Percentiles rank a stretch among this genome's conserved stretches.
phyloP scores from a whole-genome alignment of 1,140 invertebrate genomes.

The Harpegnathos saltator region DNA sequence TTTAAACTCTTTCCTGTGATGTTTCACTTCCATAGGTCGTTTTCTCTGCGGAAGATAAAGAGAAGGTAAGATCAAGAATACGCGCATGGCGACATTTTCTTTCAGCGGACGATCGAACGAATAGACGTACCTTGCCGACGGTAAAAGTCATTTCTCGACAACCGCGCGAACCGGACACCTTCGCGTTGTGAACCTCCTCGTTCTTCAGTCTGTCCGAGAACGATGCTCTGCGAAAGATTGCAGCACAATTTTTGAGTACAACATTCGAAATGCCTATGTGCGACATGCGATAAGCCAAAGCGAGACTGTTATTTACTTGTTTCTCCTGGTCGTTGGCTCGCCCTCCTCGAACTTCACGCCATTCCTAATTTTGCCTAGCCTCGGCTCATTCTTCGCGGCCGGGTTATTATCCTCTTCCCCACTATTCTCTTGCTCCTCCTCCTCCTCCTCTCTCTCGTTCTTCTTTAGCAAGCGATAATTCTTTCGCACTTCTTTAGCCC shows the following conservation, averaged over 20 bases:
- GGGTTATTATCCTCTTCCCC: slow-evolving; percentile 74
- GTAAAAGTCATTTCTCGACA: slow-evolving; percentile 93
- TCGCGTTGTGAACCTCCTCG: slow-evolving; percentile 86
- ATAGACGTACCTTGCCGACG: slow-evolving; percentile 86
- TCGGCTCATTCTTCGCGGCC: slow-evolving; percentile 81
- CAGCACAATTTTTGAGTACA: slow-evolving; percentile 41
- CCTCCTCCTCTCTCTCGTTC: slow-evolving; percentile 84
- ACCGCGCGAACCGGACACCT: slow-evolving; percentile 88
- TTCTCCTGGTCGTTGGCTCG: slow-evolving; percentile 84
- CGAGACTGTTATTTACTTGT: slow-evolving; percentile 82
- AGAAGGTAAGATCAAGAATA: slow-evolving; percentile 19
- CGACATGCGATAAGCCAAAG: neutral
- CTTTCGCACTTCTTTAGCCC: slow-evolving; percentile 92
- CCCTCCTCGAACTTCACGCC: slow-evolving; percentile 88
- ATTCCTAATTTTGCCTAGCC: slow-evolving; percentile 89
- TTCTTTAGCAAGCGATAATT: slow-evolving; percentile 88
- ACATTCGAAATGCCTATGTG: neutral
- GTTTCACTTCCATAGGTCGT: slow-evolving; percentile 80
- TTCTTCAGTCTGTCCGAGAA: slow-evolving; percentile 90
- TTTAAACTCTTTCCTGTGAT: slow-evolving; percentile 91
- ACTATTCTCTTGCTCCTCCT: slow-evolving; percentile 80
- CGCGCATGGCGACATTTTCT: too few species aligned
- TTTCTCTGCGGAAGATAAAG: slow-evolving; percentile 63
- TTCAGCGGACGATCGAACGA: neutral
- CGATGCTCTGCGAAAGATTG: slow-evolving; percentile 87